phyloP scores from a whole-genome alignment of 92 coral and sea anemone species.

The Porites evermanni region DNA sequence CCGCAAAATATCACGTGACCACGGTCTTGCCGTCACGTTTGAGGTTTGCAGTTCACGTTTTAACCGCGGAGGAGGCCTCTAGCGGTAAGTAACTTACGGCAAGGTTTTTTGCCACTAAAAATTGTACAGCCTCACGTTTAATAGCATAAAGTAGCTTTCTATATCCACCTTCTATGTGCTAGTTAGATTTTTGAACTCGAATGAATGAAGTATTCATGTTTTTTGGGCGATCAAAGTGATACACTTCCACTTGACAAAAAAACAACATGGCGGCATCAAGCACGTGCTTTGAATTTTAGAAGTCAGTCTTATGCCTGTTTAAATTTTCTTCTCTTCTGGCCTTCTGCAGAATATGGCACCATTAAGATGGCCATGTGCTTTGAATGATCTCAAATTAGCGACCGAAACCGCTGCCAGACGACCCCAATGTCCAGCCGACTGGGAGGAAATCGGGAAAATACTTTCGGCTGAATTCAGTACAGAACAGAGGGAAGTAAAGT shows the following conservation, averaged over 20 bases:
- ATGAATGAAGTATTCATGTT: slow-evolving; percentile 17
- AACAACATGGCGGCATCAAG: slow-evolving; percentile 47
- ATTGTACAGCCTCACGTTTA: too few species aligned
- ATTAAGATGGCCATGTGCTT: slow-evolving; percentile 39
- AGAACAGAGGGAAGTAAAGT: slow-evolving; percentile 9
- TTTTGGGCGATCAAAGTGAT: slow-evolving; percentile 32
- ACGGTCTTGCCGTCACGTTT: slow-evolving; percentile 45
- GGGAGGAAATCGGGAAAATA: slow-evolving; percentile 13
- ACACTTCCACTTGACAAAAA: slow-evolving; percentile 29
- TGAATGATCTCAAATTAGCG: slow-evolving; percentile 30
- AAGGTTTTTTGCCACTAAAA: too few species aligned
- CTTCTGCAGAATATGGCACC: slow-evolving; percentile 53
- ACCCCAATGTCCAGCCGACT: slow-evolving; percentile 29
- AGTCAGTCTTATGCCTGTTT: slow-evolving; percentile 8
- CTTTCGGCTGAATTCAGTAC: slow-evolving; percentile 33
- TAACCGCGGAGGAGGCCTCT: slow-evolving; percentile 17
- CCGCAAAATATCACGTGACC: too few species aligned
- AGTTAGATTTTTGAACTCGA: slow-evolving; percentile 44
- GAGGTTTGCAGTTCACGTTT: slow-evolving; percentile 56
- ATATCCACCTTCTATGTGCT: slow-evolving; percentile 13
- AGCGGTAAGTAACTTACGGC: too few species aligned
- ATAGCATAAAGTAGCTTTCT: neutral
- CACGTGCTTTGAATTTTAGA: slow-evolving; percentile 23
- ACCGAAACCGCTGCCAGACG: slow-evolving; percentile 11
- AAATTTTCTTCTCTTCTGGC: slow-evolving; percentile 33